A percentile compares a stretch with the other conserved stretches of the same genome.
These are phyloP conservation scores for Myodes glareolus DNA, from an alignment of 2,113 vertebrate genomes.

Conservation along the genomic window DNA sequence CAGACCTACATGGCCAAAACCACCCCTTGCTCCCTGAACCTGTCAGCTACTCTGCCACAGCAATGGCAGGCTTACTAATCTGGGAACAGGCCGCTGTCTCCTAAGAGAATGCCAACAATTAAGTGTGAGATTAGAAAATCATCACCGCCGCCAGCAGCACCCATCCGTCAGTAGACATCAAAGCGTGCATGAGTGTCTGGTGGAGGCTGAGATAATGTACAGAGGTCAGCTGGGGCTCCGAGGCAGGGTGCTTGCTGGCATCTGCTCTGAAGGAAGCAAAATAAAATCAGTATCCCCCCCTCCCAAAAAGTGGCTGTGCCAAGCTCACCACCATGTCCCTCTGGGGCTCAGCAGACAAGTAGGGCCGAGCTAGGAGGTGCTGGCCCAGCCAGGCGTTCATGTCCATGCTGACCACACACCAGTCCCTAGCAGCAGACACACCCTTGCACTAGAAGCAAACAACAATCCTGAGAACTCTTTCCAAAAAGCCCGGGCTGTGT, in stretches of 20 bases:
- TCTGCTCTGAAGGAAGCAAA: background rate
- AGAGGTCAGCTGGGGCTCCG: background rate
- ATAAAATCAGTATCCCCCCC: background rate
- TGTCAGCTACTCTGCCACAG: background rate
- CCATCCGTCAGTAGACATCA: fast-evolving
- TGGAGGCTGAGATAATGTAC: fast-evolving
- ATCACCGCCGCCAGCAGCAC: fast-evolving
- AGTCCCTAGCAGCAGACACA: background rate
- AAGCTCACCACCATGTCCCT: background rate
- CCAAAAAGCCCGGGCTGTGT: background rate
- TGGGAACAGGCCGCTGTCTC: background rate
- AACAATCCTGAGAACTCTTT: background rate
- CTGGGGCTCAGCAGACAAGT: background rate
- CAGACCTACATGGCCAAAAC: background rate
- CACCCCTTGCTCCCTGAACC: background rate
- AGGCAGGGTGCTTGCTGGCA: too few species aligned
- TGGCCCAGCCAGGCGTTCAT: background rate
- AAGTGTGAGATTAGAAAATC: background rate
- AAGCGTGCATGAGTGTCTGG: fast-evolving
- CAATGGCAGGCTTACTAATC: background rate
- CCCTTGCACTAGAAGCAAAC: background rate
- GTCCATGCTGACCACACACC: background rate
- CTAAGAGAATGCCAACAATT: fast-evolving
- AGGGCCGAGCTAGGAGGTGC: background rate
- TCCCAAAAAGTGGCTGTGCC: background rate